Evolutionary conservation across 2,113 vertebrate species (phyloP), one percentile per base, ranked within the genome.

Genomic region (Lathamus discolor): DNA sequence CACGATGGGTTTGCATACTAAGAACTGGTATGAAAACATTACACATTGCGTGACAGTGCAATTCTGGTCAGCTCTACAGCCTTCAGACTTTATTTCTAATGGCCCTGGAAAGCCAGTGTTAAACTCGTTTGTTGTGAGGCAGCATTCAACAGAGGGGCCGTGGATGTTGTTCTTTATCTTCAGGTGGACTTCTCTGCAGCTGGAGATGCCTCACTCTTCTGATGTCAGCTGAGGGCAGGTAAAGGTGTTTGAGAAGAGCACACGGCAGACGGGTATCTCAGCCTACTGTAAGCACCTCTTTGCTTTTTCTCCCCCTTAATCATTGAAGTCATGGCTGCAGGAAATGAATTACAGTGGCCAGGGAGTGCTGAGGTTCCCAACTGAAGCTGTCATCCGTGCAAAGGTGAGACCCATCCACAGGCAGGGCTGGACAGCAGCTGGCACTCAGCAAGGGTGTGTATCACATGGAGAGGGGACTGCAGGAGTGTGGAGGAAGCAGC

Each of bases 381-480:
- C 27, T 3, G 61, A 43, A 43, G 83, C 17, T 25, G 37, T 76
- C 24, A 7, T 4, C 41, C 3, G 0, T 28, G 43, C 13, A 39
- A 54, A 43, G 74, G 75, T 31, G 64, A 51, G 46, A n/a, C 25
- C 46, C 27, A 2, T 7, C 35, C 55, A 64, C 44, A 72, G 57
- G 5, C n/a, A 19, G 33, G 68, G 55, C 48, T 59, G 86, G 57
- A 3, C 11, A 19, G 76, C 41, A 44, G 3, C 2, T 15, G 27
- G 33, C 18, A 2, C 22, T 29, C 2, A 8, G 1, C 62, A 68
- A 35, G 25, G 75, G 2, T 0, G 3, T 11, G 52, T 69, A 59
- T 13, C 39, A 17, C 57, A 18, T 11, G 68, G 72, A 6, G 49
- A 25, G n/a, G 6, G 52, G n/a, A 46, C 66, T 51, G 85, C 31